Conservation (phyloP, 2,888 invertebrate species). For the Watsonalla cultraria region DNA sequence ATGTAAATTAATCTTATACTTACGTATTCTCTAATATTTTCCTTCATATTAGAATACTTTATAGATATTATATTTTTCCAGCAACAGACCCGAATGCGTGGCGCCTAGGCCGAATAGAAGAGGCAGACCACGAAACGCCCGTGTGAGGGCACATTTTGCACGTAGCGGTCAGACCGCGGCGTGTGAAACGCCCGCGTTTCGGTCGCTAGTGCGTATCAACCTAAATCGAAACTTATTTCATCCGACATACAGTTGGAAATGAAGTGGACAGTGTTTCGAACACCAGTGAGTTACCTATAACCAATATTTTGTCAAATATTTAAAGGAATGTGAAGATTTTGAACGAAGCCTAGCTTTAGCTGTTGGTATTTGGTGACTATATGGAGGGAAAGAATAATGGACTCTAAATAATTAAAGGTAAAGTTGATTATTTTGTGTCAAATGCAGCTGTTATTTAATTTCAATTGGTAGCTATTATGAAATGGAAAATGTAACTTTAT, state of each 20-base stretch:
- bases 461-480: not conserved
- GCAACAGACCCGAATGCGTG: slow-evolving; percentile 88
- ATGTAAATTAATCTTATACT: not conserved
- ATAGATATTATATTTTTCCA: slow-evolving; percentile 30
- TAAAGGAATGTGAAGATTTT: too few relatives aligned
- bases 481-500: not conserved
- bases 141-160: slow-evolving; percentile 80
- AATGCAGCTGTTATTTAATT: not conserved
- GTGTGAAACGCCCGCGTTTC: slow-evolving; percentile 29
- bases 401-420: too few relatives aligned
- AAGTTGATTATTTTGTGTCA: too few relatives aligned
- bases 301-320: too few relatives aligned
- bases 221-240: not conserved
- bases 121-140: slow-evolving; percentile 89
- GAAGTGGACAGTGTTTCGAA: not conserved
- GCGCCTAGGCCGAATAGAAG: slow-evolving; percentile 89
- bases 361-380: too few relatives aligned
- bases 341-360: not conserved
- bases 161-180: slow-evolving; percentile 47
- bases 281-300: not conserved
- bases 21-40: not conserved
- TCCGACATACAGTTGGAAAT: not conserved
- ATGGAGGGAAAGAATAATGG: too few relatives aligned
- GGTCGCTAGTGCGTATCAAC: slow-evolving; percentile 30
- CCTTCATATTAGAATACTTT: not conserved